Conservation (phyloP, 2,113 vertebrate species). For the Urocynchramus pylzowi region DNA sequence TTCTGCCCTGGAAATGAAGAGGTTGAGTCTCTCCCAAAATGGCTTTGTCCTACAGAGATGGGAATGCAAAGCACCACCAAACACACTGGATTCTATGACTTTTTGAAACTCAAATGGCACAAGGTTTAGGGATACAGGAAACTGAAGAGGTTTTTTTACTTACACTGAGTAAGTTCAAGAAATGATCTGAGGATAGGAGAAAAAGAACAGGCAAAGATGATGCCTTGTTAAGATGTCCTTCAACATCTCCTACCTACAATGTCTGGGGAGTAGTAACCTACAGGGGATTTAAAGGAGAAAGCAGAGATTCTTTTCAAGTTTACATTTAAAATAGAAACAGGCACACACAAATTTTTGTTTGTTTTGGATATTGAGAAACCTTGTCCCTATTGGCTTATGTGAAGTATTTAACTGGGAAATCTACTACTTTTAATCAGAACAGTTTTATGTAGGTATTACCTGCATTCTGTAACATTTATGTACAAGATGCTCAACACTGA, state of each 20-base stretch:
- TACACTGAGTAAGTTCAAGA: background rate
- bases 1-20: background rate
- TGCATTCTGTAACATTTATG: background rate
- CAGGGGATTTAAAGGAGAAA: too few relatives aligned
- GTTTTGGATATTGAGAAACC: background rate
- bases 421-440: background rate
- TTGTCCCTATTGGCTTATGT: background rate
- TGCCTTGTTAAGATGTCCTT: background rate
- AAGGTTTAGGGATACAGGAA: background rate
- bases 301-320: too few relatives aligned
- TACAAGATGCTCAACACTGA: background rate
- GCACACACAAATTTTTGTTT: background rate
- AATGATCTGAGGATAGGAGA: background rate
- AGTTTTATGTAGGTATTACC: background rate
- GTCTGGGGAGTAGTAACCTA: background rate
- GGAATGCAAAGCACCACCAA: background rate
- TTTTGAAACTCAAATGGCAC: accelerated
- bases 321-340: background rate
- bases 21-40: background rate
- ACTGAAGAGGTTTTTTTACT: background rate
- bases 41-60: background rate
- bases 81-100: background rate
- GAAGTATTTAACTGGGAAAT: background rate
- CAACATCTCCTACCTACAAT: background rate
- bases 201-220: background rate